phyloP scores from a whole-genome alignment of 2,797 vertebrate species.

The Geotrypetes seraphini region DNA sequence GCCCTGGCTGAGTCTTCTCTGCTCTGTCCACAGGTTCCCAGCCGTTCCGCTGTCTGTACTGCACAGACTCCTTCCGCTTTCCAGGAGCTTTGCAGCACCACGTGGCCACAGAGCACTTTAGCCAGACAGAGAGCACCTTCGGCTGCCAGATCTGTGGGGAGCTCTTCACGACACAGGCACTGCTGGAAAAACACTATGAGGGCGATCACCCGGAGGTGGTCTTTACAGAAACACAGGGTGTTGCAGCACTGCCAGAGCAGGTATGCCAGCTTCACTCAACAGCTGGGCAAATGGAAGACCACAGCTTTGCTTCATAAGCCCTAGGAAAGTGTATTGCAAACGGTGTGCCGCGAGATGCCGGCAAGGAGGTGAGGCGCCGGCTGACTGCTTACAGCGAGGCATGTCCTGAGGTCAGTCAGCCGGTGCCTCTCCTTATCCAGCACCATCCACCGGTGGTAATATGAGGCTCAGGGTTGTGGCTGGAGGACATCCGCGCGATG shows the following conservation, averaged over 20 bases:
- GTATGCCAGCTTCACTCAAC: slow-evolving; percentile 14
- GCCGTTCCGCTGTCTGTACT: slow-evolving; percentile 47
- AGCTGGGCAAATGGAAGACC: too few relatives aligned
- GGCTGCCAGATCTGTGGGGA: slow-evolving; percentile 63
- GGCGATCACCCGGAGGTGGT: slow-evolving; percentile 51
- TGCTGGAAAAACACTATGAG: slow-evolving; percentile 66
- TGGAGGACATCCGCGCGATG: too few relatives aligned
- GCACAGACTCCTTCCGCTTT: slow-evolving; percentile 43
- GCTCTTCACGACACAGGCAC: slow-evolving; percentile 50
- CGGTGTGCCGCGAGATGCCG: too few relatives aligned
- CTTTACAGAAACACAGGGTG: slow-evolving; percentile 28
- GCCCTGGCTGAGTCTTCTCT: neutral
- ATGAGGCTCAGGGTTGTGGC: too few relatives aligned
- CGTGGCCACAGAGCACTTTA: slow-evolving; percentile 43
- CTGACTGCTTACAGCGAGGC: too few relatives aligned
- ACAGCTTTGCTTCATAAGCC: too few relatives aligned
- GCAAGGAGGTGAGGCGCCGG: too few relatives aligned
- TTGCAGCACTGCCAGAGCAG: slow-evolving; percentile 50
- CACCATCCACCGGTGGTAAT: too few relatives aligned
- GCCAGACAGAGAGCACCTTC: slow-evolving; percentile 42
- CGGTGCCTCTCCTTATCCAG: too few relatives aligned
- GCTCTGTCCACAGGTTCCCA: slow-evolving; percentile 19
- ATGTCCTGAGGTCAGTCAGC: too few relatives aligned
- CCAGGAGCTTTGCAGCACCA: slow-evolving; percentile 67
- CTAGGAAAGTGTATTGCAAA: too few relatives aligned